Evolutionary conservation across 2,797 vertebrate species (phyloP), one percentile per base, ranked within the genome.

Genomic region (Xenentodon cancila): DNA sequence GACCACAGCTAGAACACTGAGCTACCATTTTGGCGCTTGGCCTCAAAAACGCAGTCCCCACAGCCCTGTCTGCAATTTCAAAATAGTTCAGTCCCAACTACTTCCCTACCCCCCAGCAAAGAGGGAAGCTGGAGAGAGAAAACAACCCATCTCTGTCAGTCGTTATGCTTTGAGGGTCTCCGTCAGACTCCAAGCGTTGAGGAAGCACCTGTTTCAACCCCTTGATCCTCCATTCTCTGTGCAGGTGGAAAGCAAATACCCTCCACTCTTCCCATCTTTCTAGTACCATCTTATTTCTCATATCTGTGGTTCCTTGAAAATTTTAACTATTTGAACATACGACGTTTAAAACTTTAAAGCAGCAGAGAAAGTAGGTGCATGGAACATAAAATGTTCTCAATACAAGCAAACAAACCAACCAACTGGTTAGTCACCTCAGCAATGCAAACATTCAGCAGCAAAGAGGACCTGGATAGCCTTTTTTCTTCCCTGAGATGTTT

Each of bases 1-100:
- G 43, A 92, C 92, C 93, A 70, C 91, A 93, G 88, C 88, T 84
- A 71, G 86, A 92, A 88, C 86, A 69, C 66, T 84, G 78, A 55
- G 84, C 85, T 91, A 91, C 89, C 82, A 89, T 89, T 90, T 90
- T 87, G 82, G 80, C 84, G 63, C 84, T 85, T 72, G 84, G 88
- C 84, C 80, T 87, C 84, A 85, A 85, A 78, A 80, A 88, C 82
- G 77, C 88, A 65, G 74, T 87, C 86, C 76, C 80, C 77, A 79
- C 83, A 85, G 70, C 79, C 66, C 84, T 55, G 85, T 88, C 86
- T 89, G 86, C 85, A 84, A 72, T 81, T 88, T 88, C 71, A 86
- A 84, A 91, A 89, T 91, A 89, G 87, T 80, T 80, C 83, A 62
- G 77, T 57, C 64, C 77, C 79, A 69, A 2, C 18, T 20, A 12